Conservation (phyloP, 2,888 invertebrate genomes). For the Polylopha cassiicola region DNA sequence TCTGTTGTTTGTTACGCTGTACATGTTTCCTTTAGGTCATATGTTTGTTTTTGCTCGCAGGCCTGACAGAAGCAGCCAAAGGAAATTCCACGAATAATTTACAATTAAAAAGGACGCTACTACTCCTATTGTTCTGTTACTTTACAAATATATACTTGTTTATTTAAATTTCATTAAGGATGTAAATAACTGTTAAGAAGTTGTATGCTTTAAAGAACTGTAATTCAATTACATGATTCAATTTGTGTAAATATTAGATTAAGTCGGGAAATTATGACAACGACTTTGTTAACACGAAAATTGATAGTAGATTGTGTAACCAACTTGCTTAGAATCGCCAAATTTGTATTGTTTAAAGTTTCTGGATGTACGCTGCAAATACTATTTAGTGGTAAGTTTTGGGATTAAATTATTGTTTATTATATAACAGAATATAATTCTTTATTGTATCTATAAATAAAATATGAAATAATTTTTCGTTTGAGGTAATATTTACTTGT, state of each 20-base stretch:
- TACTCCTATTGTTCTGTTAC: conserved; percentile 45
- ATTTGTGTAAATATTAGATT: conserved; percentile 61
- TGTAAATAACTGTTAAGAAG: conserved; percentile 36
- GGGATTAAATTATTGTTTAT: no score
- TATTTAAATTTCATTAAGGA: conserved; percentile 42
- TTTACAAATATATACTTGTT: conserved; percentile 45
- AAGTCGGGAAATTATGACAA: conserved; percentile 48
- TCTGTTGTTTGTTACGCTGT: neutral
- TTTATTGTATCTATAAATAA: no score
- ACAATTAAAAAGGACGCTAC: conserved; percentile 39
- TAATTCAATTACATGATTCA: conserved; percentile 66
- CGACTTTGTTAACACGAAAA: conserved; percentile 32
- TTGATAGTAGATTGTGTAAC: conserved; percentile 53
- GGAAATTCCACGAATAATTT: conserved; percentile 40
- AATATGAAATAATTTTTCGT: no score
- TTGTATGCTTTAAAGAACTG: conserved; percentile 40
- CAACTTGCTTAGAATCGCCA: conserved; percentile 69
- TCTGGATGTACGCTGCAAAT: conserved; percentile 23
- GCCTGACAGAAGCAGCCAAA: conserved; percentile 67
- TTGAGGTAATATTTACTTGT: no score
- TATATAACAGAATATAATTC: no score
- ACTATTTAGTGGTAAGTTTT: no score
- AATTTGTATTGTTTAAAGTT: conserved; percentile 63
- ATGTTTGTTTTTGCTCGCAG: conserved; percentile 35
- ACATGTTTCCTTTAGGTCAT: conserved; percentile 1